phyloP scores from a whole-genome alignment of 2,888 invertebrate genomes.

The Papilio demoleus region DNA sequence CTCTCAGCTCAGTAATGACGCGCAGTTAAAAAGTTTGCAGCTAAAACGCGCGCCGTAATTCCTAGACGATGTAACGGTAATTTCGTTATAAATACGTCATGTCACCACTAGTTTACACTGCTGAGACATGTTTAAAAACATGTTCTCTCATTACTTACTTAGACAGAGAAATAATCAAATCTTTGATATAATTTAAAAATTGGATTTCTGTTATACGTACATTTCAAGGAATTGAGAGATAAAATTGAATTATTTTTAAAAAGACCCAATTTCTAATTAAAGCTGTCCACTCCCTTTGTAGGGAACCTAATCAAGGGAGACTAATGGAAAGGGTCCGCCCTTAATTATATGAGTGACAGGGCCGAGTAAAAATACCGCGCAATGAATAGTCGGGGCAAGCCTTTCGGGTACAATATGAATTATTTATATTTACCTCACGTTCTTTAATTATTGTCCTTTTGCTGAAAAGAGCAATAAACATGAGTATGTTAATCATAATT shows the following conservation, averaged over 20 bases:
- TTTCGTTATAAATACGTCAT: slow-evolving; percentile 33
- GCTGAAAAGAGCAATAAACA: slow-evolving; percentile 17
- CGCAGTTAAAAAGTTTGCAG: slow-evolving; percentile 34
- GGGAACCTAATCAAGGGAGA: slow-evolving; percentile 26
- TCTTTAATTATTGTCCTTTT: slow-evolving; percentile 15
- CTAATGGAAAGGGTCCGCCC: slow-evolving; percentile 28
- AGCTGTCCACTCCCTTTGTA: slow-evolving; percentile 1
- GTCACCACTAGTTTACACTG: not conserved
- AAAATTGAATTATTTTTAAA: not conserved
- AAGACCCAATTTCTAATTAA: slow-evolving; percentile 17
- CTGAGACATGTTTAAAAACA: not conserved
- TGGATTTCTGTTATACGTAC: too few species aligned
- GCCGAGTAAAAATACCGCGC: slow-evolving; percentile 23
- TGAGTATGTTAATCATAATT: slow-evolving; percentile 6
- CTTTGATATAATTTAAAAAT: too few species aligned
- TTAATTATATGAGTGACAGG: slow-evolving; percentile 21
- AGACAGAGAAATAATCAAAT: not conserved
- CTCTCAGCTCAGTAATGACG: slow-evolving; percentile 11
- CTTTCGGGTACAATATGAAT: slow-evolving; percentile 22
- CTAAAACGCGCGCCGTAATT: slow-evolving; percentile 31
- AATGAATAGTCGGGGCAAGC: slow-evolving; percentile 26
- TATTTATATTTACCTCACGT: slow-evolving; percentile 20
- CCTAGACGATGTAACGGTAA: slow-evolving; percentile 23
- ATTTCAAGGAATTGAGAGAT: too few species aligned
- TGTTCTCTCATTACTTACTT: not conserved